Evolutionary conservation across 2,888 invertebrate genomes (phyloP).

Genomic region (Eudasyphora cyanicolor): DNA sequence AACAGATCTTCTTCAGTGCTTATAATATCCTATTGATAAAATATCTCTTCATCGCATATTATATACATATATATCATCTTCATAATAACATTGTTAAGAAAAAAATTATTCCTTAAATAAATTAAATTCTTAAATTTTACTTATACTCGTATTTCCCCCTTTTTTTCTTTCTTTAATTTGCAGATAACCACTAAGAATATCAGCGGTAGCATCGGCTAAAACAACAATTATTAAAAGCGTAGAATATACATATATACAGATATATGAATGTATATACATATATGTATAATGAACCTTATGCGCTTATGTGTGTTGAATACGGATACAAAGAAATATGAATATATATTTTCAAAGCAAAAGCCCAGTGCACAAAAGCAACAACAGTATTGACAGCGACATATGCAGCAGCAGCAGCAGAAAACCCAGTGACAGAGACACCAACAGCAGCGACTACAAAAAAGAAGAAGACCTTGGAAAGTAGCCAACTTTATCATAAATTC

Average conservation of each 20-base stretch:
- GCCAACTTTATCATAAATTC: conserved; percentile 67
- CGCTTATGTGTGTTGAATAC: neutral
- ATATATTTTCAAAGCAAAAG: conserved; percentile 3
- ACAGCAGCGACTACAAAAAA: conserved; percentile 17
- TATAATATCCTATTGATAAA: no score
- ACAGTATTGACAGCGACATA: neutral
- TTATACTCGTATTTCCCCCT: neutral
- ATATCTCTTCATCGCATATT: no score
- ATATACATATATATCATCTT: neutral
- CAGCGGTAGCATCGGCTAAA: neutral
- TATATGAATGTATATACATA: neutral
- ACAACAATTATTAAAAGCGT: neutral
- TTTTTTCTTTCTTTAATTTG: conserved; percentile 13
- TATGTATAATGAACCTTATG: no score
- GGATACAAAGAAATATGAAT: conserved; percentile 24
- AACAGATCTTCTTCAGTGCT: no score
- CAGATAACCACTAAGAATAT: conserved; percentile 5
- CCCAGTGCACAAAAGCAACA: conserved; percentile 1
- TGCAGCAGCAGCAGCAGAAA: neutral
- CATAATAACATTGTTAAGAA: conserved; percentile 8
- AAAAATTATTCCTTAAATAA: conserved; percentile 3
- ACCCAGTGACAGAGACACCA: neutral
- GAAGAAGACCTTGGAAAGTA: conserved; percentile 64
- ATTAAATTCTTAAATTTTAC: conserved; percentile 1
- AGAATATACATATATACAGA: conserved; percentile 2